Conservation (phyloP, 2,888 invertebrate species). For the Dromius quadrimaculatus region DNA sequence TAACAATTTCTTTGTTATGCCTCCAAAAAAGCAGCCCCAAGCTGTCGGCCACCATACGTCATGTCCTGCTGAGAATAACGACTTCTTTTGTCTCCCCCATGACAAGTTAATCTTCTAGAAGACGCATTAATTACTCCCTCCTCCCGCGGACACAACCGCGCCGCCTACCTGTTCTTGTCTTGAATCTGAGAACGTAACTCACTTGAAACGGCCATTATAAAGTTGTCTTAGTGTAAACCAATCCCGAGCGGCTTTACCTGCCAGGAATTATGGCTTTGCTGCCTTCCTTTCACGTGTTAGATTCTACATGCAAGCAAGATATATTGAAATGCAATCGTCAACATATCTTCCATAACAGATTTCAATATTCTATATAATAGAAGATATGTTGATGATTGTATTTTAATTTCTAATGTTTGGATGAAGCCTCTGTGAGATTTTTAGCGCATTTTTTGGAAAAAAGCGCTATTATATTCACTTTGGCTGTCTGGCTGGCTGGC, state of each 20-base stretch:
- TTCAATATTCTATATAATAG: too few relatives aligned
- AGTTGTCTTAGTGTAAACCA: conserved; percentile 57
- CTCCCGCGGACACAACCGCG: not conserved
- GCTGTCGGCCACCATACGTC: conserved; percentile 34
- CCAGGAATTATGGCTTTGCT: conserved; percentile 59
- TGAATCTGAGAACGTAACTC: conserved; percentile 54
- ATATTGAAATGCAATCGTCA: too few relatives aligned
- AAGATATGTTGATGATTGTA: too few relatives aligned
- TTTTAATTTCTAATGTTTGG: too few relatives aligned
- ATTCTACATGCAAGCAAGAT: too few relatives aligned
- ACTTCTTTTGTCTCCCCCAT: conserved; percentile 53
- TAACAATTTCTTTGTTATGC: not conserved
- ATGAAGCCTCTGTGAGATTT: too few relatives aligned
- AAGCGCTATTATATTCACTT: too few relatives aligned
- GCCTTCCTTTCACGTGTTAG: too few relatives aligned
- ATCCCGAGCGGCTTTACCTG: conserved; percentile 51
- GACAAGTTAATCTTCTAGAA: conserved; percentile 54
- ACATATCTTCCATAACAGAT: too few relatives aligned
- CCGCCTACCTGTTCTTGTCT: conserved; percentile 37
- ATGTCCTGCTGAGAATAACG: conserved; percentile 53
- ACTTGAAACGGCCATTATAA: conserved; percentile 57
- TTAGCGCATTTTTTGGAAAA: too few relatives aligned
- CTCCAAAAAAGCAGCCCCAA: not conserved
- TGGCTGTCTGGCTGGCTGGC: too few relatives aligned
- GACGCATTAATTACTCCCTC: conserved; percentile 51